Conservation (phyloP, 1,140 invertebrate species). For the Chelonus insularis region DNA sequence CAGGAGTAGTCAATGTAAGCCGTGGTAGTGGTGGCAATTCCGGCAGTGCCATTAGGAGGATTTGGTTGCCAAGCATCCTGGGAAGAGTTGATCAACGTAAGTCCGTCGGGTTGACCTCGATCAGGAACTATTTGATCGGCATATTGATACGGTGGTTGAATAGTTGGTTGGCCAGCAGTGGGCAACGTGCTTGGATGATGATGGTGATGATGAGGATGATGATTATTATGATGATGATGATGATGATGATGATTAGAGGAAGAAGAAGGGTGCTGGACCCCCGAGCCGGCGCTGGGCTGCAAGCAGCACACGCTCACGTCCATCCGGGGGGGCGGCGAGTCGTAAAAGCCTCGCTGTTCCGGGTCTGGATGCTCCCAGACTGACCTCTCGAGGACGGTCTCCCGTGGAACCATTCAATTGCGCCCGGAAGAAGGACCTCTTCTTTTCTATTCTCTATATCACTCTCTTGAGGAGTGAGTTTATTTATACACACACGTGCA, state of each 20-base stretch:
- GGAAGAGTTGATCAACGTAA: constrained; percentile 44
- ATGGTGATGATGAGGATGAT: constrained; percentile 11
- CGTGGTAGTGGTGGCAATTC: constrained; percentile 42
- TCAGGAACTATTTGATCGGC: constrained; percentile 58
- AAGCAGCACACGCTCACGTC: constrained; percentile 58
- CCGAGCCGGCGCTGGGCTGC: constrained; percentile 51
- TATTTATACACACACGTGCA: not conserved
- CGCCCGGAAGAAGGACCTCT: constrained; percentile 20
- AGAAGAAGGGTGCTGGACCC: constrained; percentile 45
- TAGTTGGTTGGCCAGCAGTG: constrained; percentile 41
- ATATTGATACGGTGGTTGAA: constrained; percentile 51
- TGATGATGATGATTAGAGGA: constrained; percentile 10
- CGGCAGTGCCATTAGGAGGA: constrained; percentile 39
- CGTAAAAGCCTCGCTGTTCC: constrained; percentile 53
- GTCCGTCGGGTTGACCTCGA: constrained; percentile 51
- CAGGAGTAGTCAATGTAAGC: constrained; percentile 59
- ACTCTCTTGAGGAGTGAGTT: too few species aligned
- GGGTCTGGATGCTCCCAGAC: constrained; percentile 45
- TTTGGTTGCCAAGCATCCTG: constrained; percentile 52
- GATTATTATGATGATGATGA: constrained; percentile 13
- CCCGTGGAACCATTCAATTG: constrained; percentile 54
- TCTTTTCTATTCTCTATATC: not conserved
- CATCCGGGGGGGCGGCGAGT: constrained; percentile 56
- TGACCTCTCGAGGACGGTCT: constrained; percentile 40
- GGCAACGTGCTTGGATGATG: constrained; percentile 42